A percentile compares a stretch with the other conserved stretches of the same genome.
phyloP scores from a whole-genome alignment of 1,140 invertebrate species.

The Mamestra configurata region DNA sequence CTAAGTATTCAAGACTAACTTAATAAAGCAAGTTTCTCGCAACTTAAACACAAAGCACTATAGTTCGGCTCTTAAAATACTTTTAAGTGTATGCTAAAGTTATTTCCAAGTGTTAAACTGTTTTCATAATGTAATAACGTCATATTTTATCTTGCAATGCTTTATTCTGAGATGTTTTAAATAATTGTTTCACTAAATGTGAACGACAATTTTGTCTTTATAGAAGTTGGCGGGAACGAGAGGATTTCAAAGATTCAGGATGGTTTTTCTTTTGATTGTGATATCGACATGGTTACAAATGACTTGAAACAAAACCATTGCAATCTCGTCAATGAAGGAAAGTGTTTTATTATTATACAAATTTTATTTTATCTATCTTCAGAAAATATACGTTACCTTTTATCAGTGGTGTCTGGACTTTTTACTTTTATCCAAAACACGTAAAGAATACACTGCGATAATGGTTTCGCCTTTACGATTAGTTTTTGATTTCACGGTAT shows the following conservation, averaged over 20 bases:
- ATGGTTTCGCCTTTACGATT: too few species aligned
- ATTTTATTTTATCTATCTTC: too few species aligned
- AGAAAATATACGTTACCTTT: too few species aligned
- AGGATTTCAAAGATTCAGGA: neutral
- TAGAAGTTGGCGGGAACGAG: neutral
- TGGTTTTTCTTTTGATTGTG: too few species aligned
- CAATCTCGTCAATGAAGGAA: too few species aligned
- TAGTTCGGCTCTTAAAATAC: conserved; percentile 48
- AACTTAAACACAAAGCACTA: conserved; percentile 50
- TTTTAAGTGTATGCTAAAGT: conserved; percentile 48
- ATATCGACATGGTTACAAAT: too few species aligned
- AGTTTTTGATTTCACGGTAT: too few species aligned
- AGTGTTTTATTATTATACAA: too few species aligned
- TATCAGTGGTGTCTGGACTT: too few species aligned
- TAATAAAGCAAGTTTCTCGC: conserved; percentile 49
- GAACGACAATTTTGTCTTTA: neutral
- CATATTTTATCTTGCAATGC: conserved; percentile 32
- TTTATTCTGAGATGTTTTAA: conserved; percentile 3
- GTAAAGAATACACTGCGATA: too few species aligned
- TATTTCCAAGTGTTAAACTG: conserved; percentile 46
- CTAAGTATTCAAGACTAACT: conserved; percentile 45
- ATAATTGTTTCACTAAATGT: neutral
- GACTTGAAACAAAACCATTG: too few species aligned
- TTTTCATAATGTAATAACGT: conserved; percentile 48
- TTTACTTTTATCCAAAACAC: too few species aligned